phyloP scores from a whole-genome alignment of 2,888 invertebrate species.

The Agonum fuliginosum region DNA sequence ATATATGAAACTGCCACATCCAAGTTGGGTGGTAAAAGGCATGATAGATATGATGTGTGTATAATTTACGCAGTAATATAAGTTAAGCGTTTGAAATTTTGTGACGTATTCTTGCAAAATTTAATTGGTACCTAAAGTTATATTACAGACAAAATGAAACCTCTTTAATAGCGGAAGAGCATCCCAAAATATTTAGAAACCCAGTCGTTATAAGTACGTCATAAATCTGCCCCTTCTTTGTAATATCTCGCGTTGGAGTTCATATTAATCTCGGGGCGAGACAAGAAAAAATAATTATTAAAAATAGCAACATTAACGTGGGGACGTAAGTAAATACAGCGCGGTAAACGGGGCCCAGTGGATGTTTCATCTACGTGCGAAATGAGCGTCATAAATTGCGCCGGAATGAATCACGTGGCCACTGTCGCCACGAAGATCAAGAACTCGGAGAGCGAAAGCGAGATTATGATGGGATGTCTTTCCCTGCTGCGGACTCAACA shows the following conservation, averaged over 20 bases:
- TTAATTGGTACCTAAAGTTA: too few relatives aligned
- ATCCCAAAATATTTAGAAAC: conserved; percentile 40
- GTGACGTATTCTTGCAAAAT: too few relatives aligned
- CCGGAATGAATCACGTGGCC: conserved; percentile 44
- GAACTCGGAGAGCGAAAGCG: too few relatives aligned
- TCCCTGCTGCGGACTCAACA: too few relatives aligned
- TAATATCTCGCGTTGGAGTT: background rate
- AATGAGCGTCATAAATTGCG: conserved; percentile 47
- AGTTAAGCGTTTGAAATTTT: too few relatives aligned
- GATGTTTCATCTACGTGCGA: conserved; percentile 36
- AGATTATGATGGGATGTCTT: too few relatives aligned
- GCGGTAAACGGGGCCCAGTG: background rate
- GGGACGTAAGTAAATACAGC: conserved; percentile 36
- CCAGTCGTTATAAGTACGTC: conserved; percentile 32
- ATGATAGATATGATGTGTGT: too few relatives aligned
- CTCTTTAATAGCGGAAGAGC: conserved; percentile 11
- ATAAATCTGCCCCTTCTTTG: conserved; percentile 4
- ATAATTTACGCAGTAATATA: too few relatives aligned
- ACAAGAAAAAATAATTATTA: conserved; percentile 56
- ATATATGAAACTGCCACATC: too few relatives aligned
- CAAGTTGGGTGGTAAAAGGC: too few relatives aligned
- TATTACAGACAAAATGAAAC: too few relatives aligned
- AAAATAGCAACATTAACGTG: conserved; percentile 53
- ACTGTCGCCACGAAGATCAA: conserved; percentile 16
- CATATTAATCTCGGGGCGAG: conserved; percentile 41